Conservation (phyloP, 1,140 invertebrate genomes). For the Aradophagus sp. region DNA sequence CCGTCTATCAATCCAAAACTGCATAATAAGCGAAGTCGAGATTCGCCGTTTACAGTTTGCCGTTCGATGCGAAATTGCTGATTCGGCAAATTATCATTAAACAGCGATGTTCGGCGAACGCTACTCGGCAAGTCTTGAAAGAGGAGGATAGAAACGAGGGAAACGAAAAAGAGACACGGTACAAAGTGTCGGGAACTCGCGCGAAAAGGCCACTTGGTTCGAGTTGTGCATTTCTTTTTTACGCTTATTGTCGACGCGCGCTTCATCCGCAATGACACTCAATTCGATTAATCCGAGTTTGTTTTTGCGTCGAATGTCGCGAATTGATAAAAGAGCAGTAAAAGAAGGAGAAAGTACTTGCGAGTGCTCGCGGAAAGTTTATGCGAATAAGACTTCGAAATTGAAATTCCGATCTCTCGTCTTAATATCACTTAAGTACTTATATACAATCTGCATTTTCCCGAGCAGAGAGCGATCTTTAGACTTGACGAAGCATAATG, state of each 20-base stretch:
- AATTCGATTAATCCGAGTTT: slow-evolving; percentile 34
- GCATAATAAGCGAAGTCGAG: slow-evolving; percentile 31
- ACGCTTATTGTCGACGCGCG: background rate
- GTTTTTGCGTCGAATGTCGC: slow-evolving; percentile 17
- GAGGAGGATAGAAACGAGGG: no score
- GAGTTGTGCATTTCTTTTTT: no score
- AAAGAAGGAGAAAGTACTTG: slow-evolving; percentile 29
- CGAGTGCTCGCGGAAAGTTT: slow-evolving; percentile 38
- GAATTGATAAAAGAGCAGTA: slow-evolving; percentile 10
- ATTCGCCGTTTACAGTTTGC: slow-evolving; percentile 29
- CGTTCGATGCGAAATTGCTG: slow-evolving; percentile 20
- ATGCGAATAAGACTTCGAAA: slow-evolving; percentile 49
- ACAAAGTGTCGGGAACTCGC: no score
- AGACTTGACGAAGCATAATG: slow-evolving; percentile 47
- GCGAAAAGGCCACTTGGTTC: no score
- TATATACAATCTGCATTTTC: slow-evolving; percentile 55
- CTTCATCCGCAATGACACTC: slow-evolving; percentile 10
- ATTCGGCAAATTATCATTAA: slow-evolving; percentile 23
- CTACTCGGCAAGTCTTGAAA: no score
- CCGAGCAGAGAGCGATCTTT: slow-evolving; percentile 35
- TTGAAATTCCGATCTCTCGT: slow-evolving; percentile 54
- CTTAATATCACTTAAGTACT: slow-evolving; percentile 56
- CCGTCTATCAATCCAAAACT: slow-evolving; percentile 14
- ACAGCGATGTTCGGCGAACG: background rate
- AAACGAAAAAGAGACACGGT: no score